A percentile compares a stretch with the other conserved stretches of the same genome.
These are phyloP conservation scores for Pseudoips prasinana DNA, from an alignment of 2,888 invertebrate species.

Conservation along the genomic window DNA sequence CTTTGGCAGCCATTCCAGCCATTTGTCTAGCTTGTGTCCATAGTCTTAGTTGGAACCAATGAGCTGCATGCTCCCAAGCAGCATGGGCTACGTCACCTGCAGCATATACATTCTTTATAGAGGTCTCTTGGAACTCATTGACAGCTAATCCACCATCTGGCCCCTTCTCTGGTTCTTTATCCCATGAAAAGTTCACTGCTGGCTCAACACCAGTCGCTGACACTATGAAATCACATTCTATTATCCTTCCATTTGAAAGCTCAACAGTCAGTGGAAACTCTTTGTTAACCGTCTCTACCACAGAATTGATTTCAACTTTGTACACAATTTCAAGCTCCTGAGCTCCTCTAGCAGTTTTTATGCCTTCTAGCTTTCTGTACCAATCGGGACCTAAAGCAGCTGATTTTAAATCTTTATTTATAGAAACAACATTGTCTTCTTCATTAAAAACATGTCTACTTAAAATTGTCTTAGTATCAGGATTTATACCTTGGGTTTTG, in stretches of 20 bases:
- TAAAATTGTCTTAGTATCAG: constrained; percentile 51
- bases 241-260: constrained; percentile 86
- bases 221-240: constrained; percentile 94
- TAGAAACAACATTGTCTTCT: constrained; percentile 62
- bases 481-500: constrained; percentile 37
- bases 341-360: constrained; percentile 77
- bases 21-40: constrained; percentile 99
- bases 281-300: constrained; percentile 51
- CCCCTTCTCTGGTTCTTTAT: constrained; percentile 74
- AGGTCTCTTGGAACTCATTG: constrained; percentile 92
- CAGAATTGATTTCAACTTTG: constrained; percentile 77
- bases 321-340: constrained; percentile 83
- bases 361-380: constrained; percentile 85
- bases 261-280: constrained; percentile 87
- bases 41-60: constrained; percentile 97
- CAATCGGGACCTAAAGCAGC: constrained; percentile 99
- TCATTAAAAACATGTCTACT: constrained; percentile 87
- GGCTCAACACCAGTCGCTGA: constrained; percentile 97
- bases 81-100: constrained; percentile 97
- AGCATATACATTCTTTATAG: constrained; percentile 90
- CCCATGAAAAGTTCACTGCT: constrained; percentile 81
- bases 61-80: constrained; percentile 88
- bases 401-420: constrained; percentile 83
- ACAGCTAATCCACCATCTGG: constrained; percentile 93
- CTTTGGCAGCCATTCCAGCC: constrained; percentile 96